These are phyloP conservation scores for Eremobia ochroleuca DNA, from an alignment of 2,888 invertebrate genomes.

Conservation along the genomic window DNA sequence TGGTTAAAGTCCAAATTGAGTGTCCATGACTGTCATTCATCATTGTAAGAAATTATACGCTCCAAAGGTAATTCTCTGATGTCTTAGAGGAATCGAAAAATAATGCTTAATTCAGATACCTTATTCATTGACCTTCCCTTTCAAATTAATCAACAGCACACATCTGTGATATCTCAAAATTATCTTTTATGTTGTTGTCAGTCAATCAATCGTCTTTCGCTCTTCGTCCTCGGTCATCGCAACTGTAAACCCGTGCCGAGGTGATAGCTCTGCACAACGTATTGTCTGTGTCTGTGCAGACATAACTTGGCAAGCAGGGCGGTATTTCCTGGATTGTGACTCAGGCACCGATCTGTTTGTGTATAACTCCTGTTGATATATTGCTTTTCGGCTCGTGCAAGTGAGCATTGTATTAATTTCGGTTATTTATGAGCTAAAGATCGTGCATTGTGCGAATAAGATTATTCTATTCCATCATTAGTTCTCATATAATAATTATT, in stretches of 20 bases:
- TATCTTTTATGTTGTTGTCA: slow-evolving; percentile 44
- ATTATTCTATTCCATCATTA: not conserved
- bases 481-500: slow-evolving; percentile 3
- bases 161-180: not conserved
- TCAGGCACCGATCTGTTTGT: slow-evolving; percentile 67
- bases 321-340: slow-evolving; percentile 84
- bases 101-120: not conserved
- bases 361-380: slow-evolving; percentile 29
- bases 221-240: slow-evolving; percentile 14
- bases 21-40: not conserved
- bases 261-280: slow-evolving; percentile 29
- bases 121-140: not conserved
- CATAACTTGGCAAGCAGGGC: slow-evolving; percentile 75
- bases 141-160: slow-evolving; percentile 19
- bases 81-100: not conserved
- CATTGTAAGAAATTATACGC: not conserved
- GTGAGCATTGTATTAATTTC: not conserved
- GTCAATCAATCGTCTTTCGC: slow-evolving; percentile 14
- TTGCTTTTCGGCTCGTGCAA: slow-evolving; percentile 35
- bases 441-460: not conserved
- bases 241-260: slow-evolving; percentile 2
- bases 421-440: not conserved
- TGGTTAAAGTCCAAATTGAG: not conserved
- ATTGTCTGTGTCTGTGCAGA: slow-evolving; percentile 63
- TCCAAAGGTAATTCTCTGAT: not conserved